Conservation (phyloP, 2,888 invertebrate genomes). For the Dorcus hopei region DNA sequence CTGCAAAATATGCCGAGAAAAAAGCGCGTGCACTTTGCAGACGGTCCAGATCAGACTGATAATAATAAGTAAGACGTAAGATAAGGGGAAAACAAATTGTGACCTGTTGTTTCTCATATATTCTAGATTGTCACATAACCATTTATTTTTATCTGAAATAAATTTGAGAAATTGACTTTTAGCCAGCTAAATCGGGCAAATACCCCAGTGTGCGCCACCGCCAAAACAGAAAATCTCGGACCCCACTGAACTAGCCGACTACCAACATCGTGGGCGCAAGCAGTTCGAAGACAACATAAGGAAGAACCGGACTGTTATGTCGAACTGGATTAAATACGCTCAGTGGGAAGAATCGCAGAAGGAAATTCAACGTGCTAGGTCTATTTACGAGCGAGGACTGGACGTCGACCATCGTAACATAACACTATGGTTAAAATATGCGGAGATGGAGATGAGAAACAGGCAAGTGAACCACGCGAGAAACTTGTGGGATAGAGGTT, state of each 20-base stretch:
- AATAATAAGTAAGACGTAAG: too few species aligned
- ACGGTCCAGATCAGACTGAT: too few species aligned
- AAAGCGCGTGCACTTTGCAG: too few species aligned
- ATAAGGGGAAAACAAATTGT: too few species aligned
- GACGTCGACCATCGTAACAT: constrained; percentile 98
- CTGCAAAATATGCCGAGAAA: too few species aligned
- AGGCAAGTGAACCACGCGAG: constrained; percentile 95
- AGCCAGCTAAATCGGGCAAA: too few species aligned
- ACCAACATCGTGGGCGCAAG: constrained; percentile 93
- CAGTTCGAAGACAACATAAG: constrained; percentile 96
- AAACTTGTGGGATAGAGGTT: too few species aligned
- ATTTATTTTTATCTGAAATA: too few species aligned
- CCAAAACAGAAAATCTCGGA: constrained; percentile 99
- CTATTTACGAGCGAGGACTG: constrained; percentile 94
- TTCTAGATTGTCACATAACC: too few species aligned
- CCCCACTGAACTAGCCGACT: constrained; percentile 94
- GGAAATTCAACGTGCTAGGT: constrained; percentile 86
- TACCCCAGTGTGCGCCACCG: too few species aligned
- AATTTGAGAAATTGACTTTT: too few species aligned
- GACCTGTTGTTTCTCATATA: too few species aligned
- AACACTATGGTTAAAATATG: constrained; percentile 95
- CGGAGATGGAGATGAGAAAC: constrained; percentile 99
- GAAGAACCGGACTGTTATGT: constrained; percentile 92
- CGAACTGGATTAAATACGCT: constrained; percentile 99
- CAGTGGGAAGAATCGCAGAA: constrained; percentile 99